These are phyloP conservation scores for Latheticus oryzae DNA, from an alignment of 2,888 invertebrate genomes.

Conservation along the genomic window DNA sequence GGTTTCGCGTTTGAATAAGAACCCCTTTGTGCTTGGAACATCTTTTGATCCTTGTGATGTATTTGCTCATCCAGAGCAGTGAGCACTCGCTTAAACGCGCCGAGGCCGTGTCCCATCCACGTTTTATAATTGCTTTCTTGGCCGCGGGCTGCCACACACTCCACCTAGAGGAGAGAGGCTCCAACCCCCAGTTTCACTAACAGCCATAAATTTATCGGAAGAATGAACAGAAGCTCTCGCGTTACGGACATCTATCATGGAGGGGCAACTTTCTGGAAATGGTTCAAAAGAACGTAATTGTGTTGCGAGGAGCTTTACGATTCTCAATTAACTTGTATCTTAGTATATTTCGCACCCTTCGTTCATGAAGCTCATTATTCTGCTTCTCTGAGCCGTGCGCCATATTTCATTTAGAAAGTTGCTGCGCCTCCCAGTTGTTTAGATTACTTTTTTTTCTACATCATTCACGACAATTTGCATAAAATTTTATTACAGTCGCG, in stretches of 20 bases:
- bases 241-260: constrained; percentile 56
- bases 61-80: constrained; percentile 55
- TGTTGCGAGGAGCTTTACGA: constrained; percentile 57
- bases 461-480: constrained; percentile 32
- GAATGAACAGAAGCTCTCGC: constrained; percentile 55
- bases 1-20: constrained; percentile 63
- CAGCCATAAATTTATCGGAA: constrained; percentile 57
- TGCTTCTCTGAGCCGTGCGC: constrained; percentile 46
- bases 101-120: constrained; percentile 57
- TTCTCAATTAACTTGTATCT: constrained; percentile 59
- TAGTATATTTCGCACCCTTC: constrained; percentile 54
- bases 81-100: constrained; percentile 58
- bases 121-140: constrained; percentile 63
- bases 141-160: constrained; percentile 55
- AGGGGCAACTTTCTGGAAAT: constrained; percentile 56
- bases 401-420: constrained; percentile 50
- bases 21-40: constrained; percentile 60
- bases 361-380: constrained; percentile 55
- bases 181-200: constrained; percentile 45
- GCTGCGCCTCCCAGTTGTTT: constrained; percentile 40
- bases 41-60: constrained; percentile 64
- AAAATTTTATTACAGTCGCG: constrained; percentile 28
- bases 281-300: constrained; percentile 61
- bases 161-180: constrained; percentile 27
- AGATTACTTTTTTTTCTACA: constrained; percentile 37